phyloP scores from a whole-genome alignment of 2,797 vertebrate species.

The Sitta carolinensis region DNA sequence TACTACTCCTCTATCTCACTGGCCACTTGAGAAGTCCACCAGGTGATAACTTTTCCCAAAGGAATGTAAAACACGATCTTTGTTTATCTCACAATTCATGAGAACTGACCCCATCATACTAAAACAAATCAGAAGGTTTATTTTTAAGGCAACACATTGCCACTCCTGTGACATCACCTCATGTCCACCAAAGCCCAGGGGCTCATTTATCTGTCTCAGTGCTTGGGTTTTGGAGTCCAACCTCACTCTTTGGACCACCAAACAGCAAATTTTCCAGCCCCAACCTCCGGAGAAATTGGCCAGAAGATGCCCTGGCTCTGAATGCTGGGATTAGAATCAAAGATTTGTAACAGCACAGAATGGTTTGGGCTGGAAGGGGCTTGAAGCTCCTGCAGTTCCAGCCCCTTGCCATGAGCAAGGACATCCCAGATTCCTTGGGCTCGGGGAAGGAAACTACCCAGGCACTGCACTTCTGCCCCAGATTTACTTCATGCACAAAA shows the following conservation, averaged over 20 bases:
- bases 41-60: no score
- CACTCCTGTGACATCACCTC: accelerated
- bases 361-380: background rate
- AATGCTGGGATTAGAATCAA: background rate
- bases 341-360: background rate
- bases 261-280: background rate
- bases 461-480: background rate
- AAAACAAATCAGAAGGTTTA: no score
- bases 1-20: no score
- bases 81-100: no score
- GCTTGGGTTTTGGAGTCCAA: accelerated
- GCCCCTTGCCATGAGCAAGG: background rate
- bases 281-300: background rate
- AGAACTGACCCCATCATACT: no score
- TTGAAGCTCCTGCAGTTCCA: background rate
- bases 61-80: no score
- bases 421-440: background rate
- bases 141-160: no score
- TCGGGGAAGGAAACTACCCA: accelerated
- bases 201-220: accelerated
- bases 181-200: accelerated
- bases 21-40: no score
- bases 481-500: background rate
- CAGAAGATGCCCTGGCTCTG: background rate
- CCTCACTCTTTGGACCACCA: background rate